Conservation (phyloP, 2,113 vertebrate species). For the Pholis gunnellus region DNA sequence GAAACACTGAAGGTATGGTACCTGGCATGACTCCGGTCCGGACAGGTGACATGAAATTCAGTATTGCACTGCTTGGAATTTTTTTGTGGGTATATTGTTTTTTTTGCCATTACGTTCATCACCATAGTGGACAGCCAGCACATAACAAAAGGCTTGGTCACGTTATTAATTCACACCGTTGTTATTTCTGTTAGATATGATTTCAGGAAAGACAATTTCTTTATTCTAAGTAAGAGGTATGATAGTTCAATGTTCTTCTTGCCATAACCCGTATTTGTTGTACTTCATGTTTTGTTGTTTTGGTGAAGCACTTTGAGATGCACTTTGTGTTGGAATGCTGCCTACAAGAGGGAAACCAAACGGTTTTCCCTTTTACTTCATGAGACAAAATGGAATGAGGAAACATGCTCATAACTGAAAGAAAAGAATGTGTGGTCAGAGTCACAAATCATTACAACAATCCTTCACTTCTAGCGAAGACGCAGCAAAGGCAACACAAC, state of each 20-base stretch:
- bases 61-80: background rate
- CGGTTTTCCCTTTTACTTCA: background rate
- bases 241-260: background rate
- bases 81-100: too few species aligned
- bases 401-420: too few species aligned
- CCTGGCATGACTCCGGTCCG: background rate
- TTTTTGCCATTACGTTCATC: background rate
- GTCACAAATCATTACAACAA: background rate
- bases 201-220: background rate
- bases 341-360: background rate
- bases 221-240: background rate
- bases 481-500: background rate
- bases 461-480: background rate
- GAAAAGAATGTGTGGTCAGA: too few species aligned
- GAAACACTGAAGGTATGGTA: constrained; percentile 1
- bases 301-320: background rate
- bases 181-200: background rate
- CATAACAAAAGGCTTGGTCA: background rate
- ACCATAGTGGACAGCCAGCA: background rate
- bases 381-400: too few species aligned
- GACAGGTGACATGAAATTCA: background rate
- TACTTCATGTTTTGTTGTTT: background rate
- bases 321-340: background rate
- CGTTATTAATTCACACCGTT: background rate
- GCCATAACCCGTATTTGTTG: background rate